A percentile compares a stretch with the other conserved stretches of the same genome.
Conservation (phyloP, 2,113 vertebrate genomes). For the Australoheros scitulus region DNA sequence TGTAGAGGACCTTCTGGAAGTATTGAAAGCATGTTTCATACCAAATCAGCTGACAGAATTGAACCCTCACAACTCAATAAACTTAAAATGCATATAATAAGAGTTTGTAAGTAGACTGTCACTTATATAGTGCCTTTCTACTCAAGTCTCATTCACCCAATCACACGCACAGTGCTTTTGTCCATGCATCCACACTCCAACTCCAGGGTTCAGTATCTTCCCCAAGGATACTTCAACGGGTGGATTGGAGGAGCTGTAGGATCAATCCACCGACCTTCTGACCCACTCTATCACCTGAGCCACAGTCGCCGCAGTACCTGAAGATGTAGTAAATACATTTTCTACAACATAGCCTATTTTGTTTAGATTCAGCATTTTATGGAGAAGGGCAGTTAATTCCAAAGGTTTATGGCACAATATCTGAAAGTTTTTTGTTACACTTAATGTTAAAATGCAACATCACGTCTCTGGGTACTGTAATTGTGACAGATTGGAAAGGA, state of each 20-base stretch:
- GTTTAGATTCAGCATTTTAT: neutral
- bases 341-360: neutral
- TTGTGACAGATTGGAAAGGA: too few species aligned
- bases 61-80: too few species aligned
- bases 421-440: neutral
- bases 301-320: accelerated
- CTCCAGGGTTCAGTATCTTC: neutral
- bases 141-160: too few species aligned
- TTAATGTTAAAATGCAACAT: too few species aligned
- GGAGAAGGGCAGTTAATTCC: too few species aligned
- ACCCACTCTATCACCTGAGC: neutral
- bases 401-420: neutral
- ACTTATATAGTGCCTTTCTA: too few species aligned
- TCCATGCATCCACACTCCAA: neutral
- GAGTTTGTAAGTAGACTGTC: too few species aligned
- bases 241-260: too few species aligned
- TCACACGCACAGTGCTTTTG: too few species aligned
- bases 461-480: neutral
- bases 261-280: too few species aligned
- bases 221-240: neutral
- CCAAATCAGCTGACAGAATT: neutral
- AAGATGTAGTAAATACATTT: neutral
- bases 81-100: too few species aligned
- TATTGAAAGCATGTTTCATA: neutral
- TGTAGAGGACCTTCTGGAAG: neutral